Evolutionary conservation across 2,797 vertebrate species (phyloP), one percentile per base, ranked within the genome.

Genomic region (Tenualosa ilisha): DNA sequence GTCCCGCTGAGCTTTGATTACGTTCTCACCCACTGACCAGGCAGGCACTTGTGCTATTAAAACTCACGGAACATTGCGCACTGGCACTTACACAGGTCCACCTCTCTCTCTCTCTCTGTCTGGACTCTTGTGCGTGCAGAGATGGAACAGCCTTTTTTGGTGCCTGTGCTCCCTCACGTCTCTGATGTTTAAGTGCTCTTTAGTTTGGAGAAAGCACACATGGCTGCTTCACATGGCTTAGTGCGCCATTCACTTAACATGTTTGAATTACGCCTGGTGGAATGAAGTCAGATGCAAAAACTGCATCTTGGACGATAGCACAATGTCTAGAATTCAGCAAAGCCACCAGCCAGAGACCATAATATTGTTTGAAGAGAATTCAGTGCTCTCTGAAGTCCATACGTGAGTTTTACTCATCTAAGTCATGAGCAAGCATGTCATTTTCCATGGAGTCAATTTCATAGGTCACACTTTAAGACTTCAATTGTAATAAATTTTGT

Each of bases 121-220:
- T 9, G 20, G 54, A 46, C 8, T 40, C 72, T 22, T 17, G 46
- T 8, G 72, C 22, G 17, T 7, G 37, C 72, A 46, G 40, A 22
- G 37, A 8, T 31, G 15, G 68, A 79, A 79, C 37, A 79, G 72
- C 72, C 72, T 79, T 79, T 43, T 79, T 79, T 79, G 72, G 72
- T 46, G 72, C 13, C 40, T 15, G 6, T 46, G 17, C 37, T 75
- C 15, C 13, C 68, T 75, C 68, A 43, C 13, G 26, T 72, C 68
- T 79, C 72, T 79, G 40, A 79, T 43, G 72, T 43, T 8, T 46
- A 40, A 79, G 72, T 43, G 20, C 72, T 43, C 72, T 79, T 79
- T 51, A 51, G 50, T 51, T 79, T 43, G 20, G 72, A 40, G 72
- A 79, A 37, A 79, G 20, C 20, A 43, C 72, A 79, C 72, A 79